Percentiles rank a stretch among this genome's conserved stretches.
Evolutionary conservation across 2,113 vertebrate genomes (phyloP).

Genomic region (Thunnus maccoyii): DNA sequence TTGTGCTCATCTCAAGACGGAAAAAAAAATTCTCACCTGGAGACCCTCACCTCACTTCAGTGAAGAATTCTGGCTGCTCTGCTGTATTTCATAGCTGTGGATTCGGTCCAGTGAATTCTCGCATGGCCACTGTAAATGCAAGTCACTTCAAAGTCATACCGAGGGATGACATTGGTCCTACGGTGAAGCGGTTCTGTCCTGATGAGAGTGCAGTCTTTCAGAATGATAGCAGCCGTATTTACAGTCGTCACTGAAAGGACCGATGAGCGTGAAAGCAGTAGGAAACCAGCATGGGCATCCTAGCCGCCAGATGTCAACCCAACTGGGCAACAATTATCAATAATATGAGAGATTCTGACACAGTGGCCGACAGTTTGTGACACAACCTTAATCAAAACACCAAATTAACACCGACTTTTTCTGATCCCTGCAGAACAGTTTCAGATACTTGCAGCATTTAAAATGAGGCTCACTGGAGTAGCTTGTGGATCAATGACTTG

Average conservation of each 20-base stretch:
- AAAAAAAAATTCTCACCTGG: background rate
- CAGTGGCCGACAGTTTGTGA: background rate
- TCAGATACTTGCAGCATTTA: too few species aligned
- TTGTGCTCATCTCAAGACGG: background rate
- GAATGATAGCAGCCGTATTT: background rate
- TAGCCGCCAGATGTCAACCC: background rate
- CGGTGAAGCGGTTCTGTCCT: slow-evolving; percentile 17
- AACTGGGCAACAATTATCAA: background rate
- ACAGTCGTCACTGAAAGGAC: background rate
- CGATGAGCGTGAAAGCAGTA: background rate
- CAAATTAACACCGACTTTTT: too few species aligned
- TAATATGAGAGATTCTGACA: background rate
- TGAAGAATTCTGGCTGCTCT: slow-evolving; percentile 22
- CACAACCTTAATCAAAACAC: background rate
- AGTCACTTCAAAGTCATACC: slow-evolving; percentile 29
- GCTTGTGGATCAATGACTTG: too few species aligned
- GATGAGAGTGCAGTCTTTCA: slow-evolving; percentile 29
- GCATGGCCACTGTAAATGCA: slow-evolving; percentile 6
- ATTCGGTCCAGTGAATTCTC: slow-evolving; percentile 21
- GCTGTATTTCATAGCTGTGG: slow-evolving; percentile 23
- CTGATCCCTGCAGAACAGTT: too few species aligned
- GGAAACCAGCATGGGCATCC: too few species aligned
- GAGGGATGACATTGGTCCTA: slow-evolving; percentile 18
- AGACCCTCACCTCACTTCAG: background rate
- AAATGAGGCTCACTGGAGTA: too few species aligned